Evolutionary conservation across 1,140 invertebrate genomes (phyloP).

Genomic region (Hetaerina americana): DNA sequence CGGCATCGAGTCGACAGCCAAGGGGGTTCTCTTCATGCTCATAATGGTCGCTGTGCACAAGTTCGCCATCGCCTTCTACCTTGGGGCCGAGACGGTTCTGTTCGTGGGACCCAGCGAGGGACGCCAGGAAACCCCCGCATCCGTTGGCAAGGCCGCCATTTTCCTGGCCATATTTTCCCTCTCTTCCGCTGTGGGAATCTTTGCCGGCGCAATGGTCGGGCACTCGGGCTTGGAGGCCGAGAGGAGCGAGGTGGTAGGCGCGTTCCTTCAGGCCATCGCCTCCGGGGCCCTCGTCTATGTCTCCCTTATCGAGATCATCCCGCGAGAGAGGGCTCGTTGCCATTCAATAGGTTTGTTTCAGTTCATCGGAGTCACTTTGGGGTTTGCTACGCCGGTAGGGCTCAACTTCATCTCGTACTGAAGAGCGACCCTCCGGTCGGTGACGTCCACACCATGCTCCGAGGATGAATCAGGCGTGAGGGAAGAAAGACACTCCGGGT

Average conservation of each 20-base stretch:
- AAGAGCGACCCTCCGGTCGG: too few relatives aligned
- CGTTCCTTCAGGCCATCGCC: neutral
- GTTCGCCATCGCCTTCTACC: slow-evolving; percentile 61
- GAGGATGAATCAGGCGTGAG: too few relatives aligned
- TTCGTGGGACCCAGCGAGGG: too few relatives aligned
- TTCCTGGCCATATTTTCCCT: neutral
- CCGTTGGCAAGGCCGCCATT: neutral
- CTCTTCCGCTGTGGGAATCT: neutral
- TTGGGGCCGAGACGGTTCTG: slow-evolving; percentile 50
- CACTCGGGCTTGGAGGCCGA: neutral
- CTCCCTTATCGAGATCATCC: neutral
- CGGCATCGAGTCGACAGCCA: slow-evolving; percentile 48
- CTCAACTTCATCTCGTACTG: too few relatives aligned
- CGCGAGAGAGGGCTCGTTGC: neutral
- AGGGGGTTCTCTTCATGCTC: slow-evolving; percentile 6
- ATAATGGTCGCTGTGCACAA: slow-evolving; percentile 42
- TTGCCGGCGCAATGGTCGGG: neutral
- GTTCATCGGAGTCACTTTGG: neutral
- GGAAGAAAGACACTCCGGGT: too few relatives aligned
- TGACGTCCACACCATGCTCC: too few relatives aligned
- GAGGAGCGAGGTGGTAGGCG: neutral
- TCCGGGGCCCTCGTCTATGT: neutral
- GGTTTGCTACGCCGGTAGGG: too few relatives aligned
- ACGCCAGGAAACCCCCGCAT: neutral
- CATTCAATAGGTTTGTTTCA: neutral